These are phyloP conservation scores for Plagodis dolabraria DNA, from an alignment of 2,888 invertebrate genomes.

Conservation along the genomic window DNA sequence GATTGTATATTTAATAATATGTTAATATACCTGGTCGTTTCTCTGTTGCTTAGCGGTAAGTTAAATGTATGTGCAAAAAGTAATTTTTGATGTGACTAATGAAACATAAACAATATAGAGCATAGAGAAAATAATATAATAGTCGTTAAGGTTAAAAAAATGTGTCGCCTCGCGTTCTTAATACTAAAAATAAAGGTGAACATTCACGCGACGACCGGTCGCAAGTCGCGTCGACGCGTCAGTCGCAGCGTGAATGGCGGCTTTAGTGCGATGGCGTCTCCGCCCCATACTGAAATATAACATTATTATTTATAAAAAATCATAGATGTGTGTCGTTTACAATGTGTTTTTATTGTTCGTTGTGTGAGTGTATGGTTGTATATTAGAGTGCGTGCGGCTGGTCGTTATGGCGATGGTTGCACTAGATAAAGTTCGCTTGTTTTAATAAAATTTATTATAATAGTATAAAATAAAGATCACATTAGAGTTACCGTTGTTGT, in stretches of 20 bases:
- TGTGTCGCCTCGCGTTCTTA: slow-evolving; percentile 34
- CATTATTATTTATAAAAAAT: slow-evolving; percentile 44
- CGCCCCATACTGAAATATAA: slow-evolving; percentile 15
- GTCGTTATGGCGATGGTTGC: slow-evolving; percentile 27
- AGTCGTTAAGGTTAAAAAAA: slow-evolving; percentile 37
- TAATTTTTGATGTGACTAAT: slow-evolving; percentile 68
- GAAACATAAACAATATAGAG: slow-evolving; percentile 42
- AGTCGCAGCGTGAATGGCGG: not conserved
- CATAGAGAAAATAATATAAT: slow-evolving; percentile 35
- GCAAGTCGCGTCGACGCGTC: slow-evolving; percentile 16
- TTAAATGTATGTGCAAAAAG: slow-evolving; percentile 57
- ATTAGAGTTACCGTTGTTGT: slow-evolving; percentile 1
- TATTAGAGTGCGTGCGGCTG: slow-evolving; percentile 14
- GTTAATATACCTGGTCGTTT: slow-evolving; percentile 35
- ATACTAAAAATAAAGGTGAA: slow-evolving; percentile 8
- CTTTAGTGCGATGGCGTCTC: slow-evolving; percentile 8
- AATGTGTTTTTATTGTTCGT: slow-evolving; percentile 45
- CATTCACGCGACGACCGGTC: not conserved
- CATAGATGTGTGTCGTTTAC: slow-evolving; percentile 55
- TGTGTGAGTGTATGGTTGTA: slow-evolving; percentile 37
- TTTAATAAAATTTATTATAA: too few species aligned
- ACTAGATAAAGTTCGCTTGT: not conserved
- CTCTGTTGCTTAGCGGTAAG: slow-evolving; percentile 58
- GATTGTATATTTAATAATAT: slow-evolving; percentile 22
- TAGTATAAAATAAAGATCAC: not conserved